A percentile compares a stretch with the other conserved stretches of the same genome.
phyloP scores from a whole-genome alignment of 1,140 invertebrate genomes.

The Phthorimaea operculella region DNA sequence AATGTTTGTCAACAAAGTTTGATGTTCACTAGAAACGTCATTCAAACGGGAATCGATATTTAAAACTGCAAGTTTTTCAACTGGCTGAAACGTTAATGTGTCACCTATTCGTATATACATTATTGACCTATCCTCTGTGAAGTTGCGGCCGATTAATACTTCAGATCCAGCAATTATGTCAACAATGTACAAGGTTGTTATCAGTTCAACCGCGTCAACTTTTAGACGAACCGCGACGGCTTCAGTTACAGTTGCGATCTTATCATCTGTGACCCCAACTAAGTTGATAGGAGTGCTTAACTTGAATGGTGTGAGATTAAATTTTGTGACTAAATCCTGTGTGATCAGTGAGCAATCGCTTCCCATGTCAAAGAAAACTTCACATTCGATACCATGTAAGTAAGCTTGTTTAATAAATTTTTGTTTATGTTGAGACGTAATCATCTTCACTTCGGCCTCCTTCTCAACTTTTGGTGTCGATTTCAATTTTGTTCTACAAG shows the following conservation, averaged over 20 bases:
- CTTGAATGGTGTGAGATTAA: neutral
- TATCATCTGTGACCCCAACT: slow-evolving; percentile 7
- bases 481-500: slow-evolving; percentile 11
- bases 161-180: slow-evolving; percentile 7
- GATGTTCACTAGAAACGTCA: neutral
- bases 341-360: slow-evolving; percentile 13
- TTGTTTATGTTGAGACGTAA: slow-evolving; percentile 3
- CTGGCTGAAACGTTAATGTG: slow-evolving; percentile 8
- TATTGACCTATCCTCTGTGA: slow-evolving; percentile 6
- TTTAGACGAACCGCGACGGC: slow-evolving; percentile 4
- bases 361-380: slow-evolving; percentile 17
- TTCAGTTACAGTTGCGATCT: slow-evolving; percentile 1
- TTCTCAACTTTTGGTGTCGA: slow-evolving; percentile 8
- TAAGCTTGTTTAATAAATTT: slow-evolving; percentile 12
- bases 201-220: slow-evolving; percentile 11
- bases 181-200: slow-evolving; percentile 9
- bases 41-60: neutral
- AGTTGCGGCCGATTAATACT: slow-evolving; percentile 15
- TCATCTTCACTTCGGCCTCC: slow-evolving; percentile 13
- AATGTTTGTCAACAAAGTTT: neutral
- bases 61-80: neutral
- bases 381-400: slow-evolving; percentile 2
- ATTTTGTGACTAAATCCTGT: neutral
- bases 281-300: slow-evolving; percentile 8
- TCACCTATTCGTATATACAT: slow-evolving; percentile 13